These are phyloP conservation scores for Microcebus tavaratra DNA, from an alignment of 2,113 vertebrate genomes.

Conservation along the genomic window DNA sequence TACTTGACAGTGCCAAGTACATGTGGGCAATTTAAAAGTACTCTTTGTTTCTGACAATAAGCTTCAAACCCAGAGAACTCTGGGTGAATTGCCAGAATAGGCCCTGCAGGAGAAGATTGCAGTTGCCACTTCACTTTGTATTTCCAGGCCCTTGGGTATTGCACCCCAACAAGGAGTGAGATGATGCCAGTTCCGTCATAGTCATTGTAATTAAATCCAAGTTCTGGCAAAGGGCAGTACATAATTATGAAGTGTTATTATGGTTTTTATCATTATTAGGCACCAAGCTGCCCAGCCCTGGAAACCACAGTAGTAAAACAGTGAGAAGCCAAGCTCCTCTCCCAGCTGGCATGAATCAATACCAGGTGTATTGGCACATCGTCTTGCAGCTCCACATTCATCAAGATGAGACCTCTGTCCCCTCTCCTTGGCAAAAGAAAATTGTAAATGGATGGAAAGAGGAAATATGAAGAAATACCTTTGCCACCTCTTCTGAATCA, in stretches of 20 bases:
- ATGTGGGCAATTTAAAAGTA: conserved; percentile 47
- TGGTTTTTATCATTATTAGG: conserved; percentile 79
- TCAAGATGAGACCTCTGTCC: conserved; percentile 58
- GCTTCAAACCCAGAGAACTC: conserved; percentile 36
- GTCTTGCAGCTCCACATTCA: conserved; percentile 5
- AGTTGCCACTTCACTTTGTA: conserved; percentile 46
- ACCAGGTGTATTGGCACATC: conserved; percentile 72
- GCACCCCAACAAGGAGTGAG: conserved; percentile 58
- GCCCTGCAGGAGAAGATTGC: conserved; percentile 47
- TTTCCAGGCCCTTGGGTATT: conserved; percentile 70
- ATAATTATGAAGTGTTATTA: conserved; percentile 77
- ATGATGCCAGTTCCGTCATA: conserved; percentile 64
- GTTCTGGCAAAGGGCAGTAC: conserved; percentile 71
- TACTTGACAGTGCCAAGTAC: conserved; percentile 42
- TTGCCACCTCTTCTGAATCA: conserved; percentile 29
- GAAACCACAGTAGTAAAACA: conserved; percentile 76
- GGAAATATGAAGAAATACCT: conserved; percentile 57
- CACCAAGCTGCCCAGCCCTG: conserved; percentile 74
- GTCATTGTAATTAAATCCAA: conserved; percentile 74
- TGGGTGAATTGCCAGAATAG: conserved; percentile 39
- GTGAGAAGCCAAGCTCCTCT: conserved; percentile 65
- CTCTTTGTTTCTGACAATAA: conserved; percentile 59
- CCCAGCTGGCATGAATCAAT: conserved; percentile 68
- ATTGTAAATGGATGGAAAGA: conserved; percentile 60
- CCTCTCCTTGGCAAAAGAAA: conserved; percentile 51